These are phyloP conservation scores for Brachionus asplanchnoidis DNA, from an alignment of 1,140 invertebrate species.

Conservation along the genomic window DNA sequence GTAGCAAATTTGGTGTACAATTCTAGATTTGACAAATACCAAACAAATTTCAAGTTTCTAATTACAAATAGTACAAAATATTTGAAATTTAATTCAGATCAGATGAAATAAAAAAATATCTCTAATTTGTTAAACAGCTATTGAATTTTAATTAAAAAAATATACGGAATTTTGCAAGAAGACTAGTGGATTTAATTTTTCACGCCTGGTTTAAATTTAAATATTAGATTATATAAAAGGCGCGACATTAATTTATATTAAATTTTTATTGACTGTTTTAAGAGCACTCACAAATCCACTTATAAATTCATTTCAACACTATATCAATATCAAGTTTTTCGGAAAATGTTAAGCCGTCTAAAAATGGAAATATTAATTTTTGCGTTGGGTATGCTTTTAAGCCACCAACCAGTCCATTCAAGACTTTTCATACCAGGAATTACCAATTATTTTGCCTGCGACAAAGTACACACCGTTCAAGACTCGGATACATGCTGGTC, in stretches of 20 bases:
- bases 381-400: background rate
- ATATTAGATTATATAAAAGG: background rate
- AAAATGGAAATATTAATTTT: background rate
- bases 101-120: background rate
- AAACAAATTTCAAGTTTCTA: background rate
- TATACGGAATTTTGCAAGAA: background rate
- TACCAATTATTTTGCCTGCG: background rate
- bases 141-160: background rate
- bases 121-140: background rate
- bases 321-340: background rate
- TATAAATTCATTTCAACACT: background rate
- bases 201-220: background rate
- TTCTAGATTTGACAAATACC: background rate
- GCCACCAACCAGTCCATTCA: background rate
- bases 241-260: background rate
- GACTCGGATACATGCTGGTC: background rate
- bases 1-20: background rate
- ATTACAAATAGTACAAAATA: background rate
- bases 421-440: conserved; percentile 4
- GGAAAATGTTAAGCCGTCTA: background rate
- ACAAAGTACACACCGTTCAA: background rate
- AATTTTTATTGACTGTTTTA: background rate
- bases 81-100: background rate
- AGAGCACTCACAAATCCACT: background rate
- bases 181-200: background rate